Evolutionary conservation across 2,797 vertebrate species (phyloP), one percentile per base, ranked within the genome.

Genomic region (Rhabdophis nuchalis): DNA sequence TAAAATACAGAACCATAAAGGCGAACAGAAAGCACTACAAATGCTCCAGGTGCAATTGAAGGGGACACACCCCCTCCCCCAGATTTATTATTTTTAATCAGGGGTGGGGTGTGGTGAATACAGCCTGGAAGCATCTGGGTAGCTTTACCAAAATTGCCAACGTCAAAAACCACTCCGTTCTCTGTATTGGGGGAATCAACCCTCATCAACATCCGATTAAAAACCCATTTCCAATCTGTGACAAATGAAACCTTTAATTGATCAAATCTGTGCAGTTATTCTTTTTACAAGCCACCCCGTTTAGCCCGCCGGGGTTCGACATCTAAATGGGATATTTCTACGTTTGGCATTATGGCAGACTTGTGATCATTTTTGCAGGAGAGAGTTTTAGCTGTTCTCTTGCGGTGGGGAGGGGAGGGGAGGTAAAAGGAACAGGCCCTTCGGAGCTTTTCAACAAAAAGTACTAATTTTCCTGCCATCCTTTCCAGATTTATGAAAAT

Each of bases 401-500:
- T 8, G 27, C 46, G 60, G 41, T 9, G 18, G n/a, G 14, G 13
- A 1, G 16, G 16, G 5, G n/a, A 2, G 16, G 7, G 7, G 0
- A n/a, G 64, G 16, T 1, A 68, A 68, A 32, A 16, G 32, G 36
- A 53, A 4, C 29, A 0, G 25, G 29, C 4, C 14, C 61, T 56
- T 27, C 20, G 58, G 87, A 36, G 54, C 32, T 36, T 56, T 89
- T 82, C 46, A n/a, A 27, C 13, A 72, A 87, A 87, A 27, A 87
- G 86, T 0, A 0, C 60, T 93, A 92, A 86, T 92, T 27, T 92
- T 94, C 92, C 93, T 85, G 77, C 18, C 87, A 91, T 86, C 89
- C 93, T 92, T 94, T 94, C 90, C 85, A 92, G 91, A 93, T 92
- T 58, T 87, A 86, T 77, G 46, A 90, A 36, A 94, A 93, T 94